Percentiles rank a stretch among this genome's conserved stretches.
Evolutionary conservation across 2,797 vertebrate genomes (phyloP).

Genomic region (Enteromius unitaeniatus): DNA sequence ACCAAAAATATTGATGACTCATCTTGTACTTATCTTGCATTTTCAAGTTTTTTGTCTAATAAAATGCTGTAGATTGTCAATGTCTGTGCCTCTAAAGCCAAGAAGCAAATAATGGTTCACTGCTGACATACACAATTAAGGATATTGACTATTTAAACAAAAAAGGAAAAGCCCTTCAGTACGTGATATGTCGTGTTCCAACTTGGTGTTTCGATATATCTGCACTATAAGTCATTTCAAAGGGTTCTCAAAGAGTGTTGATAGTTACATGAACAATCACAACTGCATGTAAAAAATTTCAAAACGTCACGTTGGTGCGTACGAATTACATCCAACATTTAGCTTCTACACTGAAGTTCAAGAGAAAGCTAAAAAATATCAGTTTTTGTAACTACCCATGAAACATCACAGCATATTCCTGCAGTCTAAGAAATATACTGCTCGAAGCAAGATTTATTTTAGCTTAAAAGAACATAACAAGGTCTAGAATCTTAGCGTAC

Average conservation of each 20-base stretch:
- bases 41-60: background rate
- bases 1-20: background rate
- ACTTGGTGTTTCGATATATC: background rate
- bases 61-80: conserved; percentile 7
- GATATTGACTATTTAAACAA: conserved; percentile 7
- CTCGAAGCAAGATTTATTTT: conserved; percentile 29
- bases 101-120: conserved; percentile 1
- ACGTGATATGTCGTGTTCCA: background rate
- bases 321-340: background rate
- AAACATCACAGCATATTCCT: conserved; percentile 6
- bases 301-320: background rate
- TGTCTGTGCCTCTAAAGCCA: background rate
- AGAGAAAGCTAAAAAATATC: background rate
- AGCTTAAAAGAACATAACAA: conserved; percentile 13
- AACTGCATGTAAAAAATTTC: background rate
- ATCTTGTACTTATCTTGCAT: background rate
- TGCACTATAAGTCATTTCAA: background rate
- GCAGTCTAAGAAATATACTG: conserved; percentile 17
- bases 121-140: background rate
- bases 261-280: background rate
- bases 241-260: conserved; percentile 2
- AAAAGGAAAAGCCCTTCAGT: background rate
- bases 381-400: conserved; percentile 10
- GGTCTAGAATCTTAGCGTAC: conserved; percentile 26
- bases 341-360: conserved; percentile 7